Evolutionary conservation across 2,797 vertebrate genomes (phyloP).

Genomic region (Sylvia borin): DNA sequence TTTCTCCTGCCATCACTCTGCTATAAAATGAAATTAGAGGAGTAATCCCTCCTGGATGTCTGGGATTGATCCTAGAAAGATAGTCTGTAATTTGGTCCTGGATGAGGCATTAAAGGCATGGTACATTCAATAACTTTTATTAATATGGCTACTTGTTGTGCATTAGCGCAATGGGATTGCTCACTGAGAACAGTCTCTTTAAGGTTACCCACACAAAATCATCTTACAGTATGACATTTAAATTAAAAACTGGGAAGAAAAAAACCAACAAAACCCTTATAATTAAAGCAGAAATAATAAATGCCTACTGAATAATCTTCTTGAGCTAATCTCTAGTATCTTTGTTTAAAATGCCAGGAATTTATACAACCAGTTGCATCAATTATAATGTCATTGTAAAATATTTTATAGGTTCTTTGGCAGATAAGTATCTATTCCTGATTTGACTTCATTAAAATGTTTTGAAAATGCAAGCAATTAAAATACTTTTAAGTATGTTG

Average conservation of each 20-base stretch:
- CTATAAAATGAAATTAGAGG: not conserved
- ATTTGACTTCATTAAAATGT: slow-evolving; percentile 42
- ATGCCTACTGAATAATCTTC: slow-evolving; percentile 9
- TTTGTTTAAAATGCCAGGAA: slow-evolving; percentile 34
- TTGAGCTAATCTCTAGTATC: slow-evolving; percentile 22
- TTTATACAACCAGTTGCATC: slow-evolving; percentile 21
- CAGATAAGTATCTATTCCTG: slow-evolving; percentile 33
- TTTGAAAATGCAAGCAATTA: slow-evolving; percentile 38
- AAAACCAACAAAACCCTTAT: not conserved
- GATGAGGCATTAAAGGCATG: not conserved
- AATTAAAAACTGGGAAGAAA: not conserved
- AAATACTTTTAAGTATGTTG: not conserved
- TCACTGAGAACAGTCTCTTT: not conserved
- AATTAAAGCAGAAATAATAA: slow-evolving; percentile 26
- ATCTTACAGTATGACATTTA: not conserved
- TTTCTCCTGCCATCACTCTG: not conserved
- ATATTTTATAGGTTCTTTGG: slow-evolving; percentile 35
- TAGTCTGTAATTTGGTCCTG: not conserved
- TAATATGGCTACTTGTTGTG: not conserved
- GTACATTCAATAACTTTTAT: not conserved
- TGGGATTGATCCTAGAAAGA: not conserved
- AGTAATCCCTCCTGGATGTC: not conserved
- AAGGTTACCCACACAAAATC: slow-evolving; percentile 30
- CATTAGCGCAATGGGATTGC: not conserved
- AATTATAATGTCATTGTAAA: slow-evolving; percentile 47